Evolutionary conservation across 1,140 invertebrate species (phyloP), one percentile per base, ranked within the genome.

Genomic region (Formica exsecta): DNA sequence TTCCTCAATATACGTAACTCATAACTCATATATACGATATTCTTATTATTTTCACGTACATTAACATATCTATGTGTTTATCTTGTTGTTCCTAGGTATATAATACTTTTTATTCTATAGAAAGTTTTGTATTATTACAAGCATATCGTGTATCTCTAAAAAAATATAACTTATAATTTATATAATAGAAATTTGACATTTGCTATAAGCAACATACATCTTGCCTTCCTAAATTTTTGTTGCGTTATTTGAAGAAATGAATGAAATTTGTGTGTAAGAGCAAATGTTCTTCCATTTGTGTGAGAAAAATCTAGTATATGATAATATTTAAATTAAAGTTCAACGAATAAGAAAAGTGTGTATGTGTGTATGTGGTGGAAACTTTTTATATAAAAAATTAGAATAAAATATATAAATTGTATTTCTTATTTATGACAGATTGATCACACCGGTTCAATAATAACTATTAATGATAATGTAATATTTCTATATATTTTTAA

Each of bases 241-340:
- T 22, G 29, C 11, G 19, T 65, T 48, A 48, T 1, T 64, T 13
- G 2, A 36, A 9, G 8, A 25, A 29, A 64, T 25, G 25, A 44
- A 22, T 59, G 19, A n/a, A 81, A 71, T 5, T 71, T 29, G 19
- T 51, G 48, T 51, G 48, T 32, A 29, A 66, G 19, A 66, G 19
- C 32, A 66, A 57, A 38, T 22, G 74, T 51, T 79, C 32, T 11
- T 57, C 19, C 77, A 59, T 16, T 32, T 65, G 36, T 68, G 13
- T 13, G 32, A 79, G 7, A 16, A 51, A 79, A 54, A 79, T 54
- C n/a, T 51, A 64, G 13, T 54, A 59, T 54, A 75, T 2, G 61
- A 51, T 66, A 51, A 38, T 38, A 25, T 66, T 36, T 16, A 29
- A 51, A 32, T 16, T 73, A 16, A 61, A 62, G 5, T 76, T 59